Percentiles rank a stretch among this genome's conserved stretches.
phyloP scores from a whole-genome alignment of 2,888 invertebrate genomes.

The Cancer borealis region DNA sequence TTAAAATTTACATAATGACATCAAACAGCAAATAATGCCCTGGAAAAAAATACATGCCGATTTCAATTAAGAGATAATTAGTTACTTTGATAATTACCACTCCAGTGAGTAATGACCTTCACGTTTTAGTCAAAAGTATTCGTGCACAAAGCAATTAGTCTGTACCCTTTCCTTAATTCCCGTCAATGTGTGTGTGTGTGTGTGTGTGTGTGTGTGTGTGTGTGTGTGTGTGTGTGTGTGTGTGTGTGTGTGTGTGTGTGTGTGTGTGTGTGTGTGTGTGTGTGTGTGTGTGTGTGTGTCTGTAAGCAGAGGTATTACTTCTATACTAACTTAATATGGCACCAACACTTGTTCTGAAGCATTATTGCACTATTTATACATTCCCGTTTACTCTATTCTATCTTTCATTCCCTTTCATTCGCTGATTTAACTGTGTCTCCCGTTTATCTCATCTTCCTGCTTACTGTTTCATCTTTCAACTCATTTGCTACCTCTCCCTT shows the following conservation, averaged over 20 bases:
- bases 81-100: background rate
- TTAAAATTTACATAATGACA: background rate
- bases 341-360: background rate
- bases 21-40: background rate
- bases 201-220: slow-evolving; percentile 25
- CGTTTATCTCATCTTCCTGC: background rate
- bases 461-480: background rate
- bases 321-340: background rate
- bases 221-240: background rate
- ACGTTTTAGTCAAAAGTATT: slow-evolving; percentile 2
- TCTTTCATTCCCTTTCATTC: background rate
- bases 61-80: slow-evolving; percentile 24
- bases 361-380: background rate
- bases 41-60: background rate
- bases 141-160: background rate
- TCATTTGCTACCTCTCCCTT: background rate
- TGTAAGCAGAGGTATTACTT: background rate
- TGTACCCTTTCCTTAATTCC: background rate
- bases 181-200: slow-evolving; percentile 10
- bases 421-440: background rate
- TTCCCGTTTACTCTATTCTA: background rate
- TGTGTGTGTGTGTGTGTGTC: background rate
- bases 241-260: slow-evolving; percentile 3
- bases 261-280: slow-evolving; percentile 33
- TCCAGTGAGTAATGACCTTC: slow-evolving; percentile 14